Evolutionary conservation across 2,888 invertebrate genomes (phyloP).

Genomic region (Troides helena): DNA sequence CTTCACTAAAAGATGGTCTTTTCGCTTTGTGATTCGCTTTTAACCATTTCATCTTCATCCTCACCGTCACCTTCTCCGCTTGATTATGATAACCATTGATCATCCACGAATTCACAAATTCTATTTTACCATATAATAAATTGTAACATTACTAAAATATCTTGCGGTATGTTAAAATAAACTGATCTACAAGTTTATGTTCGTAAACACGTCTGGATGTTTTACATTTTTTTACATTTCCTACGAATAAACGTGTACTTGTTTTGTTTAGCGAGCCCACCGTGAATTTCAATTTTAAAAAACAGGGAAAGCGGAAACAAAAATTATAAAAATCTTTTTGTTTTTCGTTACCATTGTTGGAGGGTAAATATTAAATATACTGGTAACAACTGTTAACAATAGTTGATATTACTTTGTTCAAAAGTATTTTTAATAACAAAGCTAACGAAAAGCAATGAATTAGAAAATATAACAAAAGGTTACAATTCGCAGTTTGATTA

Average conservation of each 20-base stretch:
- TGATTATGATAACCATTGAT: too few relatives aligned
- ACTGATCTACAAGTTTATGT: too few relatives aligned
- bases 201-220: neutral
- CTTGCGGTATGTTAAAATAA: neutral
- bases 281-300: slow-evolving; percentile 15
- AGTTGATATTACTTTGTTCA: neutral
- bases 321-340: slow-evolving; percentile 1
- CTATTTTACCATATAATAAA: too few relatives aligned
- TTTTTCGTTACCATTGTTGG: neutral
- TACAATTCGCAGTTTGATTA: too few relatives aligned
- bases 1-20: too few relatives aligned
- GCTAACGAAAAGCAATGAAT: too few relatives aligned
- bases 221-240: slow-evolving; percentile 7
- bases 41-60: too few relatives aligned
- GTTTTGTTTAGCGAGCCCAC: neutral
- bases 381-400: neutral
- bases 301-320: slow-evolving; percentile 1
- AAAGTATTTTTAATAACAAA: too few relatives aligned
- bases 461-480: too few relatives aligned
- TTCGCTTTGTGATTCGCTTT: too few relatives aligned
- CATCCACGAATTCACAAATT: too few relatives aligned
- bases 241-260: slow-evolving; percentile 10
- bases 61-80: too few relatives aligned
- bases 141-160: neutral
- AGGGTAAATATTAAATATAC: neutral